Base-by-base conservation (phyloP, 1,140 invertebrate genomes). In the Cyclargus thomasi region DNA sequence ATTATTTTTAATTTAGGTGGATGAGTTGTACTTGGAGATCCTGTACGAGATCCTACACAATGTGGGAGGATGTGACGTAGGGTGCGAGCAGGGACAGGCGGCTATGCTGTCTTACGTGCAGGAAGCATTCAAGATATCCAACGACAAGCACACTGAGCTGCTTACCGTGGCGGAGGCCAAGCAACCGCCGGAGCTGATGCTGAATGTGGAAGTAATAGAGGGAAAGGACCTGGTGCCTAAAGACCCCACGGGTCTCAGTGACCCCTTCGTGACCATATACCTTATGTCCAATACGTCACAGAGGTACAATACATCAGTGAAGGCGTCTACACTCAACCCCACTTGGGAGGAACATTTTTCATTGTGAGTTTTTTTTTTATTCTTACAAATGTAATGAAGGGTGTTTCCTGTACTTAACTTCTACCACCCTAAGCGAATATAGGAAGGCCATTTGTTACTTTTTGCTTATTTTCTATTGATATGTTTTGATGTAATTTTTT, bases 261-360 rank as follows among this genome's bases (percentile, higher is more conserved):
- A 99, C 92, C 98, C 98, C 1, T 99, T 98, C 80, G 96, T 96
- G 22, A 96, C 95, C 1, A 91, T 97, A 70, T 97, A 95, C 86
- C 88, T 97, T 65, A 94, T 95, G 79, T 96, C 95, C 11, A 93
- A 94, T 69, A 92, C 93, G 1, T 93, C 94, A 0, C 94, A 95
- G 77, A 93, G 95, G 72, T 96, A 96, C 75, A 97, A 96, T 70
- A 98, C 98, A 17, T 96, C 96, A 10, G 97, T 99, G 1, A 99
- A 98, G 90, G 92, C 94, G 6, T 93, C 93, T 71, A 99, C 98
- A 0, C 91, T 99, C 4, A 95, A 95, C 88, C 98, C 98, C 0
- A 90, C 94, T 18, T 99, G 98, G 98, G 98, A 99, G 84, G 98
- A 99, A 91, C 96, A 97, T 91, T 99, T 99, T 90, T 96, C 97